Percentiles rank a stretch among this genome's conserved stretches.
Conservation (phyloP, 2,113 vertebrate species). For the Candoia aspera region DNA sequence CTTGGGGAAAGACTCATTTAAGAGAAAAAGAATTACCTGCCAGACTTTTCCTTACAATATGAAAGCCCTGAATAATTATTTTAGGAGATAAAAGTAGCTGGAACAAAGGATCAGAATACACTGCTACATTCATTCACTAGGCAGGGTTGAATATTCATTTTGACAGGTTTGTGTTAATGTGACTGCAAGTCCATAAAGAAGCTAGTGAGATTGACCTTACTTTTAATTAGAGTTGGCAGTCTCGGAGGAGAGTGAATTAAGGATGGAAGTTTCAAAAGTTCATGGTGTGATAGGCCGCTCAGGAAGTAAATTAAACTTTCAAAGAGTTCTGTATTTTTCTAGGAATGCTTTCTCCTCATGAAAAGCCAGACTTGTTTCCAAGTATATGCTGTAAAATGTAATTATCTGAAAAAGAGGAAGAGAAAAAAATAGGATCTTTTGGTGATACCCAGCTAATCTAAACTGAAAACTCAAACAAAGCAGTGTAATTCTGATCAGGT, state of each 20-base stretch:
- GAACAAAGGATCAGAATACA: slow-evolving; percentile 38
- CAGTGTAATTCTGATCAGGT: background rate
- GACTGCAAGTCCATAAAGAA: slow-evolving; percentile 53
- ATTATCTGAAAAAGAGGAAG: background rate
- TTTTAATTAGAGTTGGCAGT: slow-evolving; percentile 55
- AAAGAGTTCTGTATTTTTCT: slow-evolving; percentile 27
- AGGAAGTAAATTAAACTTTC: slow-evolving; percentile 47
- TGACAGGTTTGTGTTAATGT: slow-evolving; percentile 48
- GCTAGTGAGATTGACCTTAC: slow-evolving; percentile 23
- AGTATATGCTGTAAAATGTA: slow-evolving; percentile 39
- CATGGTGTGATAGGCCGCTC: slow-evolving; percentile 1
- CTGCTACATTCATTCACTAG: slow-evolving; percentile 29
- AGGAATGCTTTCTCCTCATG: background rate
- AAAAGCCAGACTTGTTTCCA: slow-evolving; percentile 33
- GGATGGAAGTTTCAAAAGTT: slow-evolving; percentile 39
- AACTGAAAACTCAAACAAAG: background rate
- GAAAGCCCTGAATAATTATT: slow-evolving; percentile 41
- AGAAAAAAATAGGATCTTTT: background rate
- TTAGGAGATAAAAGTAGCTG: slow-evolving; percentile 17
- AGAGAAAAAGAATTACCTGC: slow-evolving; percentile 21
- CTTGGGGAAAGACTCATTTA: slow-evolving; percentile 37
- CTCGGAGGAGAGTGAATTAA: slow-evolving; percentile 46
- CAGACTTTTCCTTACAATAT: slow-evolving; percentile 9
- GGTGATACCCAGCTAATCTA: background rate
- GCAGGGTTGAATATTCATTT: slow-evolving; percentile 50